These are phyloP conservation scores for Drymodes brunneopygia DNA, from an alignment of 2,113 vertebrate genomes.

Conservation along the genomic window DNA sequence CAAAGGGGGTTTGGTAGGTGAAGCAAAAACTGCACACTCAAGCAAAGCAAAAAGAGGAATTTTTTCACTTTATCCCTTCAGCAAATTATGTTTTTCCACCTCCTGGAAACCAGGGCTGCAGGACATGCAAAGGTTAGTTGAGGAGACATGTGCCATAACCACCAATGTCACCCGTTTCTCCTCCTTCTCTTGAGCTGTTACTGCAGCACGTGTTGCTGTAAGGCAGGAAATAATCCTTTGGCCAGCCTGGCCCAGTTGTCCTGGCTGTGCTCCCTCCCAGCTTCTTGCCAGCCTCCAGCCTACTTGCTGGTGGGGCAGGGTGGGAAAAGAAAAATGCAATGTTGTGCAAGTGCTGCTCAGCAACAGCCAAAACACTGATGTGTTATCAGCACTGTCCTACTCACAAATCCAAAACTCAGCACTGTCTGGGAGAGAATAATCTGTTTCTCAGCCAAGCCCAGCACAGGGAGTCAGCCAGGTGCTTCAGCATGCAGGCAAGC, in stretches of 20 bases:
- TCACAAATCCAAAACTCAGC: not conserved
- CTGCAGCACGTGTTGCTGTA: rapidly evolving
- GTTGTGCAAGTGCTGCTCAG: not conserved
- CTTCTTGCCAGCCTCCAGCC: not conserved
- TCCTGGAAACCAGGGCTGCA: not conserved
- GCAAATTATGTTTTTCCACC: not conserved
- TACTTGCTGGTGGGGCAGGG: not conserved
- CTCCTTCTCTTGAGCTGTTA: not conserved
- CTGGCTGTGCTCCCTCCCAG: not conserved
- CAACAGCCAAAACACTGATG: not conserved
- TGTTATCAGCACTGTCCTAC: not conserved
- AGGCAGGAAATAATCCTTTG: not conserved
- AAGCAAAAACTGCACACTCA: not conserved
- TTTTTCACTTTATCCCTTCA: not conserved
- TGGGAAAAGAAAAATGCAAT: not conserved
- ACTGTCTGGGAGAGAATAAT: not conserved
- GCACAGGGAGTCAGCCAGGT: not conserved
- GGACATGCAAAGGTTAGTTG: not conserved
- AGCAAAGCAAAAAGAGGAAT: not conserved
- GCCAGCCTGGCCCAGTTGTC: not conserved
- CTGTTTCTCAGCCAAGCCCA: not conserved
- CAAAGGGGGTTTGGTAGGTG: not conserved
- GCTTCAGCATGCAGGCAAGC: not conserved
- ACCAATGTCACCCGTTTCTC: not conserved
- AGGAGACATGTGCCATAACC: not conserved